phyloP scores from a whole-genome alignment of 2,888 invertebrate species.

The Amiota mariae region DNA sequence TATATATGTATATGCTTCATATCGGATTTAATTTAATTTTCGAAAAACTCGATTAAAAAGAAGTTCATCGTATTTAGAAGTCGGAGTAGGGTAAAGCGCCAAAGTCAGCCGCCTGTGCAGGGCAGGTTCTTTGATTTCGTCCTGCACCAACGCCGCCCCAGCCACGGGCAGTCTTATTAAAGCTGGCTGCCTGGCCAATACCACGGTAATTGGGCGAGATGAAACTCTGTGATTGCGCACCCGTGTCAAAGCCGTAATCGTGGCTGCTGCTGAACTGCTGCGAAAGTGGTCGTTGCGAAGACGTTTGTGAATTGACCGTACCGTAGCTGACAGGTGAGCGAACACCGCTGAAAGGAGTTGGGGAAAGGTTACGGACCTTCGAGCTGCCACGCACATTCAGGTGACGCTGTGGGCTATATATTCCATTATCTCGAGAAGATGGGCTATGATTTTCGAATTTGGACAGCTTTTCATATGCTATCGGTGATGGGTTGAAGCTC shows the following conservation, averaged over 20 bases:
- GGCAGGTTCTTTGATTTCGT: neutral
- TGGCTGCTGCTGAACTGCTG: slow-evolving; percentile 34
- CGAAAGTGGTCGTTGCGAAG: slow-evolving; percentile 29
- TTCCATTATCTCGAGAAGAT: neutral
- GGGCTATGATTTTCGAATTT: slow-evolving; percentile 61
- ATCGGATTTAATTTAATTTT: slow-evolving; percentile 32
- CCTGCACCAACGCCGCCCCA: slow-evolving; percentile 75
- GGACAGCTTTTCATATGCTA: slow-evolving; percentile 69
- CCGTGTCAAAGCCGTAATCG: slow-evolving; percentile 30
- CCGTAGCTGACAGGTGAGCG: slow-evolving; percentile 26
- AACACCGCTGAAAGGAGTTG: slow-evolving; percentile 56
- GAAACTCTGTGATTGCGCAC: slow-evolving; percentile 15
- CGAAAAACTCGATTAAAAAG: slow-evolving; percentile 43
- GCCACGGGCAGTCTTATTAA: slow-evolving; percentile 88
- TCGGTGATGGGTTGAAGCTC: slow-evolving; percentile 69
- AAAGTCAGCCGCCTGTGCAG: neutral
- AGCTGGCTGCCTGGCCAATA: slow-evolving; percentile 75
- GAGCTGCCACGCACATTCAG: slow-evolving; percentile 33
- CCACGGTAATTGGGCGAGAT: slow-evolving; percentile 15
- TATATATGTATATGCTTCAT: slow-evolving; percentile 23
- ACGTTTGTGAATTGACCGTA: slow-evolving; percentile 35
- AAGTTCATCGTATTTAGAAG: slow-evolving; percentile 46
- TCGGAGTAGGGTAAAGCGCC: slow-evolving; percentile 60
- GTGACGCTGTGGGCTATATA: slow-evolving; percentile 33
- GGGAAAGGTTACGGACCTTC: slow-evolving; percentile 62